Base-by-base conservation (phyloP, 2,888 invertebrate genomes). In the Drosophila kuntzei region DNA sequence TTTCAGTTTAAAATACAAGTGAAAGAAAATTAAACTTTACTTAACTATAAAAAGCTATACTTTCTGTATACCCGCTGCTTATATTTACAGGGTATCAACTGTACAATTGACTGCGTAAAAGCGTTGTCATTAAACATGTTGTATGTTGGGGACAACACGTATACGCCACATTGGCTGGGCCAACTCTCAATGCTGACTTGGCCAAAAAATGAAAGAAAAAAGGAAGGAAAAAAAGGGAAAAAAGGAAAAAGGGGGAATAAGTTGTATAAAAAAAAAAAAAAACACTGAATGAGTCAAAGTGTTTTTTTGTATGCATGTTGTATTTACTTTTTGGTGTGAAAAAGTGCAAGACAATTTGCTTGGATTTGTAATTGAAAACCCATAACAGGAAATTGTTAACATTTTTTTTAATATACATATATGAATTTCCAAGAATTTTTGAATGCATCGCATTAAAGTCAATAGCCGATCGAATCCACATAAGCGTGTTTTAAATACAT, bases 331-430 rank as follows among this genome's bases (percentile, higher is more conserved):
- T 55, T 85, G 87, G 87, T 83, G 82, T 82, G 82, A 82, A 86
- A 78, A 82, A 80, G 51, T 74, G 46, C 39, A 64, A 57, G 22
- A 67, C 43, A 63, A 70, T 69, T 75, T 72, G 62, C 46, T 58
- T 8, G 47, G 25, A 36, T 27, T 64, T 70, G 82, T 71, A 86
- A 82, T 51, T 69, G 74, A 63, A 82, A 74, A 74, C 76, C 80
- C 49, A 55, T 32, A 80, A 82, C 82, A 80, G 82, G 82, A 82
- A 82, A 82, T 82, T 86, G 76, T 83, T 74, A 70, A 83, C 71
- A 86, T 81, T 68, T 47, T 54, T 34, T 25, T n/a, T n/a, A n/a
- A 29, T n/a, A 8, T 2, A 29, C 6, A 5, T n/a, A 16, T 16
- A 25, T 18, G 32, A 29, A 67, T 80, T 86, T 86, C 84, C 80